Percentiles rank a stretch among this genome's conserved stretches.
Conservation (phyloP, 1,140 invertebrate species). For the Scaptomyza hsui region DNA sequence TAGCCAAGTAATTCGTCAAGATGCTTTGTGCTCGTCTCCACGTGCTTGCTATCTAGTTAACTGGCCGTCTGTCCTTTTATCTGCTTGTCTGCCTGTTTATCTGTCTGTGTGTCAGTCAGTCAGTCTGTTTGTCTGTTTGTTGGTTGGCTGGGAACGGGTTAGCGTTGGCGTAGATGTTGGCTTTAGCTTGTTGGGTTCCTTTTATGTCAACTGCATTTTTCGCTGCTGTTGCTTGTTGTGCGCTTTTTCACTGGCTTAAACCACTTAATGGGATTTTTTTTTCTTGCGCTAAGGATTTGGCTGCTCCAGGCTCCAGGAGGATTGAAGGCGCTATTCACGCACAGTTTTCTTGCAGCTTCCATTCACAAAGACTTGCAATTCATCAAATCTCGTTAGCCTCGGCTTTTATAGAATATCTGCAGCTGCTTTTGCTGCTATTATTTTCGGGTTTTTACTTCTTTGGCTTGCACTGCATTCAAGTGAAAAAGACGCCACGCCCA, state of each 20-base stretch:
- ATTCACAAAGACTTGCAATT: conserved; percentile 79
- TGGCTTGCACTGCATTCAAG: conserved; percentile 44
- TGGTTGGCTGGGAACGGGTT: background rate
- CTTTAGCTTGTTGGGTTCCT: conserved; percentile 30
- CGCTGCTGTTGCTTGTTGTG: conserved; percentile 67
- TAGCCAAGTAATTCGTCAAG: conserved; percentile 77
- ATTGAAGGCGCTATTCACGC: conserved; percentile 54
- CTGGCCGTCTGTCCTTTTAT: conserved; percentile 19
- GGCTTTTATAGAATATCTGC: conserved; percentile 78
- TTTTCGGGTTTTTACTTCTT: conserved; percentile 41
- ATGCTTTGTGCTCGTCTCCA: conserved; percentile 57
- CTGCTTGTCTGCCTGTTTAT: conserved; percentile 24
- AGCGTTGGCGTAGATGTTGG: conserved; percentile 5
- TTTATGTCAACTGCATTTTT: conserved; percentile 78
- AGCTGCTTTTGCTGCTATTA: conserved; percentile 63
- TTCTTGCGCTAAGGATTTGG: conserved; percentile 35
- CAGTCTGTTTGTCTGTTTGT: background rate
- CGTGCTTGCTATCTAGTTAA: conserved; percentile 24
- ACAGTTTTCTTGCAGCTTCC: conserved; percentile 60
- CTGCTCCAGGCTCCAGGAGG: background rate
- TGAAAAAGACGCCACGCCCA: conserved; percentile 56
- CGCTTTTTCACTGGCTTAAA: conserved; percentile 69
- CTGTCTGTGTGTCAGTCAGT: conserved; percentile 5
- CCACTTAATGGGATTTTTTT: conserved; percentile 71
- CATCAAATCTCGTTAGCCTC: conserved; percentile 78